Conservation (phyloP, 1,140 invertebrate genomes). For the Eriocheir sinensis region DNA sequence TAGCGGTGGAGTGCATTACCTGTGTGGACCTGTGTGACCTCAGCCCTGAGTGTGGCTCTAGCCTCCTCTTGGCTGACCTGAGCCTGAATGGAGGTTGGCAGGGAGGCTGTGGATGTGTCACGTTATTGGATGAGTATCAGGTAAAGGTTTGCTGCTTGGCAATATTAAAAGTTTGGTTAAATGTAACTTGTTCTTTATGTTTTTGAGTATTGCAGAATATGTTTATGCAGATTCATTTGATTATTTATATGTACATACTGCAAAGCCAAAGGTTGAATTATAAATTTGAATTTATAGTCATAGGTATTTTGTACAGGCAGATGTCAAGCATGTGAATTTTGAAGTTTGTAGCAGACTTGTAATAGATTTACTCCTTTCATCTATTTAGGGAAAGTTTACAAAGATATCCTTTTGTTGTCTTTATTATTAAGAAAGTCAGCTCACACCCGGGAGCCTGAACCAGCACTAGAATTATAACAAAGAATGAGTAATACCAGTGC, state of each 20-base stretch:
- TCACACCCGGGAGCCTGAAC: too few species aligned
- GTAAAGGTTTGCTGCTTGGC: not conserved
- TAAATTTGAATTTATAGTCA: not conserved
- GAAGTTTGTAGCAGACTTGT: too few species aligned
- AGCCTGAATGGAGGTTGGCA: constrained; percentile 49
- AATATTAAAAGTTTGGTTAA: not conserved
- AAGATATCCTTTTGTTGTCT: too few species aligned
- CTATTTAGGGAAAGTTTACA: too few species aligned
- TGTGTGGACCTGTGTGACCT: constrained; percentile 67
- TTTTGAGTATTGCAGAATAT: not conserved
- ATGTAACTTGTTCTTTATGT: not conserved
- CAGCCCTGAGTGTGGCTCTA: constrained; percentile 48
- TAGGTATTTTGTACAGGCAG: too few species aligned
- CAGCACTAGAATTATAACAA: too few species aligned
- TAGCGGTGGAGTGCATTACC: constrained; percentile 34
- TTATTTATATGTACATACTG: not conserved
- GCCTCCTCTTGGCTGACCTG: constrained; percentile 36
- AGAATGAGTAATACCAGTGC: too few species aligned
- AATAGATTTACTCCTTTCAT: not conserved
- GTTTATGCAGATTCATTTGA: too few species aligned
- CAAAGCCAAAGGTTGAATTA: not conserved
- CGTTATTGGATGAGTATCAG: not conserved
- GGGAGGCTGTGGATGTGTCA: constrained; percentile 64
- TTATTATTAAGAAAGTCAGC: too few species aligned
- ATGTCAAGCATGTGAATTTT: too few species aligned